Evolutionary conservation across 2,888 invertebrate genomes (phyloP), one percentile per base, ranked within the genome.

Genomic region (Eupithecia exiguata): DNA sequence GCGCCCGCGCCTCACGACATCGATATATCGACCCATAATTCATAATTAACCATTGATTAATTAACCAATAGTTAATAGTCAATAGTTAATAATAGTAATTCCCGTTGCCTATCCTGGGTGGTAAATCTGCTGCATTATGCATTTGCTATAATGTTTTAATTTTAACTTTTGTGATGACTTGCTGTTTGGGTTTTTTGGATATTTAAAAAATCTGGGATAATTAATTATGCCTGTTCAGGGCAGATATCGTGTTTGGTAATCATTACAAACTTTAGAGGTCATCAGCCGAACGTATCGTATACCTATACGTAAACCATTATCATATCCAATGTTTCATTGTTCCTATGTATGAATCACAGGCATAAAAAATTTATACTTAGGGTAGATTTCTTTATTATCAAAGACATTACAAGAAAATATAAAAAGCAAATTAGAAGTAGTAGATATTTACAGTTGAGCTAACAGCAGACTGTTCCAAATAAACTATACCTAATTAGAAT

Each of bases 1-100:
- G 88, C 84, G 84, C 86, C 84, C 77, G 81, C 74, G 82, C 77
- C 78, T 75, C 71, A 79, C 80, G 83, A 86, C 84, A 83, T 86
- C 88, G 92, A 92, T 92, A 91, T 91, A 92, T 91, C 88, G 85
- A 82, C 80, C 83, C 88, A 91, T 90, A 89, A 88, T 89, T 92
- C 91, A 91, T 91, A 91, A 92, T 91, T 90, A 88, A 83, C 74
- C 83, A 84, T 86, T 87, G 84, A 87, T 87, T 85, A 88, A 91
- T 90, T 88, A 86, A 88, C 87, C 81, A 82, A 79, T 87, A 83
- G 87, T 86, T 85, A 87, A 91, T 90, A 88, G 85, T 49, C 7
- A n/a, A 49, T 49, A 49, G 49, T 49, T 49, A n/a, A n/a, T 49
- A 3, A 18, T 40, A n/a, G n/a, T 40, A 12, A 14, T 46, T 72